phyloP scores from a whole-genome alignment of 2,888 invertebrate genomes.

The Pyrrhia umbra region DNA sequence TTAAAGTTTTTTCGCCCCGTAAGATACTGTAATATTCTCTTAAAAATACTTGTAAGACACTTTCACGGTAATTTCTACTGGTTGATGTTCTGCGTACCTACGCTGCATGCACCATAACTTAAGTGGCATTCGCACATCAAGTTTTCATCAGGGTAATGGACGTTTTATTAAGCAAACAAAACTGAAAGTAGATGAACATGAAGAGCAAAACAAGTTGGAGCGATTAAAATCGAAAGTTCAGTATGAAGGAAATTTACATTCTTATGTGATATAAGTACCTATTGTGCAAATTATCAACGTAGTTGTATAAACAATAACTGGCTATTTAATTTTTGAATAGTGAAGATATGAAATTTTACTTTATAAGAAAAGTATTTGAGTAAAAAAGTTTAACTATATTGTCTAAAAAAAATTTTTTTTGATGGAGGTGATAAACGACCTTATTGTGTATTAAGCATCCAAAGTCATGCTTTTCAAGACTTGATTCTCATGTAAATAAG shows the following conservation, averaged over 20 bases:
- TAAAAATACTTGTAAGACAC: conserved; percentile 4
- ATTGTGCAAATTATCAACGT: not conserved
- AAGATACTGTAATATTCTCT: conserved; percentile 6
- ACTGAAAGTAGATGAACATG: conserved; percentile 51
- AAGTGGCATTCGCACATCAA: conserved; percentile 11
- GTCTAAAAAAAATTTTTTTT: no score
- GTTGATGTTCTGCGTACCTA: conserved; percentile 19
- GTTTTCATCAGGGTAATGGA: conserved; percentile 29
- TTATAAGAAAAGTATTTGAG: no score
- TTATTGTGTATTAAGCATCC: no score
- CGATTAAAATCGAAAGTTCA: conserved; percentile 53
- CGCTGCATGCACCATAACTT: not conserved
- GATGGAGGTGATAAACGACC: no score
- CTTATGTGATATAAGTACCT: not conserved
- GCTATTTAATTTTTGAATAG: not conserved
- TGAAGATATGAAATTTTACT: not conserved
- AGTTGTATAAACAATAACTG: no score
- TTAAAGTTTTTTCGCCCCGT: conserved; percentile 9
- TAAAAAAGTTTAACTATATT: no score
- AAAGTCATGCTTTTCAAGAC: no score
- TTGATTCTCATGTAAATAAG: no score
- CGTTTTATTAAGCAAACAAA: conserved; percentile 33
- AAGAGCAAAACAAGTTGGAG: conserved; percentile 50
- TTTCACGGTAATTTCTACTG: conserved; percentile 40
- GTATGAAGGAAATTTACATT: conserved; percentile 19